Conservation (phyloP, 2,113 vertebrate genomes). For the Hyperoodon ampullatus region DNA sequence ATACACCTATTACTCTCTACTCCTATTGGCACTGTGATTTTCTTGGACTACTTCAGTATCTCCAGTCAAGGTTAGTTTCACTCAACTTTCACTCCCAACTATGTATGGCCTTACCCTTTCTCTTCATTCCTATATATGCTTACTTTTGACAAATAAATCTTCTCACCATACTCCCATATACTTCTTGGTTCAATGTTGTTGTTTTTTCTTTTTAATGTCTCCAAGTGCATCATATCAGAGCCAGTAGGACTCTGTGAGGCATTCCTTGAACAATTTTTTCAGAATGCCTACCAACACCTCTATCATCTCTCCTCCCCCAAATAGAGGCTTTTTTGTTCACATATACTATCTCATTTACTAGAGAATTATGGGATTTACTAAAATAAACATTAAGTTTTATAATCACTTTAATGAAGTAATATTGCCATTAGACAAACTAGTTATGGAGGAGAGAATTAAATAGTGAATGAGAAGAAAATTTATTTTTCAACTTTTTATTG, state of each 20-base stretch:
- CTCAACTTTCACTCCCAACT: background rate
- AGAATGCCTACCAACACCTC: background rate
- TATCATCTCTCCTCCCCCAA: background rate
- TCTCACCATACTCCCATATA: background rate
- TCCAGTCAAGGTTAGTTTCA: background rate
- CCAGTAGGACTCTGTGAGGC: background rate
- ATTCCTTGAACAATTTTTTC: background rate
- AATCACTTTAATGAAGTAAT: conserved; percentile 7
- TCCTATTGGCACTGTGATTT: background rate
- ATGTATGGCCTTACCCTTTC: background rate
- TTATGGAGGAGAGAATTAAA: background rate
- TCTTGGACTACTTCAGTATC: background rate
- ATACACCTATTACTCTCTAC: background rate
- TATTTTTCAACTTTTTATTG: background rate
- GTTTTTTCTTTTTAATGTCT: background rate
- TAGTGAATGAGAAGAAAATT: background rate
- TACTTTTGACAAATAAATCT: background rate
- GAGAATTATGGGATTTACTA: background rate
- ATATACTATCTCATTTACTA: background rate
- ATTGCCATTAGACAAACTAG: background rate
- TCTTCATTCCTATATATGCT: background rate
- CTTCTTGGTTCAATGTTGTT: background rate
- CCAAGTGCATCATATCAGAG: background rate
- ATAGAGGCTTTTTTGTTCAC: background rate
- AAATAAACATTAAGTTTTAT: conserved; percentile 22